A percentile compares a stretch with the other conserved stretches of the same genome.
These are phyloP conservation scores for Macaria notata DNA, from an alignment of 2,888 invertebrate genomes.

Conservation along the genomic window DNA sequence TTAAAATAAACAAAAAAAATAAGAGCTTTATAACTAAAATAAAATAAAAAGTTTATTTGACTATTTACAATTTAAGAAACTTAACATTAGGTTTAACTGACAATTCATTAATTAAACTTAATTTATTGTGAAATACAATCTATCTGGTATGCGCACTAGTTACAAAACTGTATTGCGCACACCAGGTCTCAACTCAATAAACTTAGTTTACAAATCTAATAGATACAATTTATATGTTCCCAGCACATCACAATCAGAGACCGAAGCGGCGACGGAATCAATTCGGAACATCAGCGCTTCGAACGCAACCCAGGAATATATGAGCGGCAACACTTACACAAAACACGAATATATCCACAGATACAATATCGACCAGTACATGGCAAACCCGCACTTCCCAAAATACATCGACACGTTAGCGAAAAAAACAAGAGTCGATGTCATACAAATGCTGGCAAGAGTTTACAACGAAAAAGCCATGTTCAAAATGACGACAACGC, in stretches of 20 bases:
- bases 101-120: too few relatives aligned
- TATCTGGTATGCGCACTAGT: too few relatives aligned
- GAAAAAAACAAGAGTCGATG: constrained; percentile 42
- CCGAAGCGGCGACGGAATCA: background rate
- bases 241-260: constrained; percentile 18
- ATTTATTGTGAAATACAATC: too few relatives aligned
- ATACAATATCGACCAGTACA: constrained; percentile 49
- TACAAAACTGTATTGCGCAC: too few relatives aligned
- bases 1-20: too few relatives aligned
- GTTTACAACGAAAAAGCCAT: constrained; percentile 49
- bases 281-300: constrained; percentile 17
- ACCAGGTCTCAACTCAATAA: too few relatives aligned
- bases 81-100: too few relatives aligned
- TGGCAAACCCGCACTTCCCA: constrained; percentile 46
- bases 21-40: too few relatives aligned
- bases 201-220: too few relatives aligned
- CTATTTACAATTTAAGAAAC: too few relatives aligned
- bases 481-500: constrained; percentile 52
- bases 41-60: too few relatives aligned
- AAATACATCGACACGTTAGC: constrained; percentile 47
- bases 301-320: constrained; percentile 29
- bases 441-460: constrained; percentile 45
- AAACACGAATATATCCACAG: constrained; percentile 50
- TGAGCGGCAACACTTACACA: constrained; percentile 31
- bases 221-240: background rate